Evolutionary conservation across 2,888 invertebrate genomes (phyloP).

Genomic region (Ethmia dodecea): DNA sequence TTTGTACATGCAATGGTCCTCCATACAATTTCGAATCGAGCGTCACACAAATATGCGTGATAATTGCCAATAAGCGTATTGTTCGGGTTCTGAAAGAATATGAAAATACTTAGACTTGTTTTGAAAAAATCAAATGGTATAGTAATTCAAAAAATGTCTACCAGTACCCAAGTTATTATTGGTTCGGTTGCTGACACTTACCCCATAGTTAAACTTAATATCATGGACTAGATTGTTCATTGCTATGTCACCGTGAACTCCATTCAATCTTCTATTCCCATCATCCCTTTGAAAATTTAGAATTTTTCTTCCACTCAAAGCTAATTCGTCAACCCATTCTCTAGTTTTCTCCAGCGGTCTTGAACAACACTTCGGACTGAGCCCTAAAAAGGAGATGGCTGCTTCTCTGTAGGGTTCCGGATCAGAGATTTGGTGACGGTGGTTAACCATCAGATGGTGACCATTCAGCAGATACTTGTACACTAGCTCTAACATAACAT

Average conservation of each 20-base stretch:
- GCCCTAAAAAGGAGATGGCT: slow-evolving; percentile 49
- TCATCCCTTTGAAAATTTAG: slow-evolving; percentile 47
- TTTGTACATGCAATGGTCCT: slow-evolving; percentile 84
- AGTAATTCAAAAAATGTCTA: too few species aligned
- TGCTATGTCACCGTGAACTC: slow-evolving; percentile 56
- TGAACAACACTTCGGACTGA: slow-evolving; percentile 81
- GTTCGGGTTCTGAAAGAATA: slow-evolving; percentile 57
- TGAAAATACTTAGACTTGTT: too few species aligned
- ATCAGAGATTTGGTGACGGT: slow-evolving; percentile 46
- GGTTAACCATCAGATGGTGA: slow-evolving; percentile 47
- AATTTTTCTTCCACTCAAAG: slow-evolving; percentile 46
- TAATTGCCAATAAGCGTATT: slow-evolving; percentile 88
- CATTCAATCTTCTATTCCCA: slow-evolving; percentile 44
- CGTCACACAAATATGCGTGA: slow-evolving; percentile 92
- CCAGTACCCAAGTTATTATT: too few species aligned
- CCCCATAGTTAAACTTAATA: slow-evolving; percentile 63
- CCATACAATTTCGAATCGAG: slow-evolving; percentile 85
- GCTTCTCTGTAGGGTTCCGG: slow-evolving; percentile 60
- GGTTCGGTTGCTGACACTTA: slow-evolving; percentile 40
- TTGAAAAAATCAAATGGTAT: too few species aligned
- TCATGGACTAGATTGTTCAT: slow-evolving; percentile 63
- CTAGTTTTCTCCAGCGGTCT: slow-evolving; percentile 51
- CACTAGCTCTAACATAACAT: slow-evolving; percentile 94
- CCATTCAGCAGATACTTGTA: slow-evolving; percentile 84
- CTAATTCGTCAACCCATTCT: slow-evolving; percentile 58